Evolutionary conservation across 2,888 invertebrate genomes (phyloP).

Genomic region (Zaprionus obscuricornis): DNA sequence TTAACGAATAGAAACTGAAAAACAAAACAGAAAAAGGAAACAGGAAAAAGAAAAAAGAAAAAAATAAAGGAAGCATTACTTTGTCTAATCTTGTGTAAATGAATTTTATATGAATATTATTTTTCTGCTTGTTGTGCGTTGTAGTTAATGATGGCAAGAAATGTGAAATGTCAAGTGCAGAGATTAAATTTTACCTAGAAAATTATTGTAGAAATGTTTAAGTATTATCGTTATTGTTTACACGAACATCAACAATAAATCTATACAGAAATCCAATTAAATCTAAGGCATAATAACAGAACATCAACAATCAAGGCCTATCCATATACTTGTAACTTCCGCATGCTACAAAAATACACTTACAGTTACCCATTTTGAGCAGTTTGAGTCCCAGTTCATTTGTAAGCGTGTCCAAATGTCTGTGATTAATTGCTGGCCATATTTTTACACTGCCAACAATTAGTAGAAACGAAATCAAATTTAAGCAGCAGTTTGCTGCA

Average conservation of each 20-base stretch:
- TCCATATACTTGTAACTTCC: too few species aligned
- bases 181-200: conserved; percentile 10
- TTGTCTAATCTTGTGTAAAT: conserved; percentile 5
- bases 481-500: conserved; percentile 43
- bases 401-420: conserved; percentile 33
- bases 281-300: conserved; percentile 7
- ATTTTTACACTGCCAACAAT: conserved; percentile 66
- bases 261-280: conserved; percentile 50
- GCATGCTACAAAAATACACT: too few species aligned
- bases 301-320: too few species aligned
- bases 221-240: conserved; percentile 65
- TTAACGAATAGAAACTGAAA: background rate
- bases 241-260: conserved; percentile 60
- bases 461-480: conserved; percentile 72
- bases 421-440: conserved; percentile 66
- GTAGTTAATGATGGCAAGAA: conserved; percentile 20
- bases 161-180: conserved; percentile 22
- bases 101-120: conserved; percentile 5
- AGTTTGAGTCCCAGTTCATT: too few species aligned
- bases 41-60: background rate
- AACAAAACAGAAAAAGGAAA: background rate
- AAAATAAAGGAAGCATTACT: background rate
- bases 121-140: too few species aligned
- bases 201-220: conserved; percentile 52
- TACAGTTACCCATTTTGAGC: too few species aligned